Conservation (phyloP, 2,113 vertebrate species). For the Eclectus roratus region DNA sequence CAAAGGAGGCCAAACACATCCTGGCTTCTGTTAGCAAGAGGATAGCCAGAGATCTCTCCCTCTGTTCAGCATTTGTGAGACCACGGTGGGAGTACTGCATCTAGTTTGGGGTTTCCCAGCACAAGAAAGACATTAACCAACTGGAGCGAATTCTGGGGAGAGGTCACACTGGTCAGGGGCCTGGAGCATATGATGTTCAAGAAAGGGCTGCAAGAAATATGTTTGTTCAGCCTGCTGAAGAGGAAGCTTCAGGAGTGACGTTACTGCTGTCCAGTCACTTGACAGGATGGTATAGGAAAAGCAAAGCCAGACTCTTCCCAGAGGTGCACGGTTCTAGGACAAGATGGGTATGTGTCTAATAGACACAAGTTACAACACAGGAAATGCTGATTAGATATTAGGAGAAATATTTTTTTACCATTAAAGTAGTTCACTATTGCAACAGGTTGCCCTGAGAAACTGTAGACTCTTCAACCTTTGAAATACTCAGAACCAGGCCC, state of each 20-base stretch:
- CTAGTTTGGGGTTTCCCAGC: background rate
- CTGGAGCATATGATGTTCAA: background rate
- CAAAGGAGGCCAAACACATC: background rate
- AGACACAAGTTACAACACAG: background rate
- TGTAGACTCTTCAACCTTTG: background rate
- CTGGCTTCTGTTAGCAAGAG: background rate
- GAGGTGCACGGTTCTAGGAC: background rate
- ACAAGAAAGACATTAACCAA: background rate
- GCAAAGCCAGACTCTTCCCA: background rate
- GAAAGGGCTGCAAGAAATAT: background rate
- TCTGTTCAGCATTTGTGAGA: background rate
- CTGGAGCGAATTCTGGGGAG: background rate
- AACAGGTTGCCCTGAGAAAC: background rate
- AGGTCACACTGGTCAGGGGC: background rate
- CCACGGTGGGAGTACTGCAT: background rate
- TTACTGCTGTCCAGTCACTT: background rate
- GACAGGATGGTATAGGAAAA: background rate
- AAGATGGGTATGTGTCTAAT: background rate
- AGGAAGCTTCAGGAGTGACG: background rate
- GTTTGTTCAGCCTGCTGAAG: background rate
- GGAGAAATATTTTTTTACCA: background rate
- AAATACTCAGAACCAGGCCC: background rate
- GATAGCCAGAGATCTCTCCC: background rate
- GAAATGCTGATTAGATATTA: background rate
- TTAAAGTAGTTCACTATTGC: background rate